Base-by-base conservation (phyloP, 1,140 invertebrate genomes). In the Agrypnia vestita region DNA sequence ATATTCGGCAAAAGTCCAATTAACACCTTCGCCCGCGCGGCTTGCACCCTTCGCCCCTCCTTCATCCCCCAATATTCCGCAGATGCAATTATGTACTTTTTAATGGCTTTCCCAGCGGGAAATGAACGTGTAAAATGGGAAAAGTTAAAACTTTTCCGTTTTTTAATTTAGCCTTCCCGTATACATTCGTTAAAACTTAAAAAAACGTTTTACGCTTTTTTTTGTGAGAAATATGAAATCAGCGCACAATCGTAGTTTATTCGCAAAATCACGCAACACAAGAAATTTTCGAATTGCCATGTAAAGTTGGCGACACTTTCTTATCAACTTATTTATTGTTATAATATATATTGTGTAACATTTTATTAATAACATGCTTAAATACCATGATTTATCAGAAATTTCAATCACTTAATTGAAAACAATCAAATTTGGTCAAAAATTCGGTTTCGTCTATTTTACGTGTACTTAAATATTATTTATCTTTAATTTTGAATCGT, bases 21-120 rank as follows among this genome's bases (percentile, higher is more conserved):
- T 64, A 64, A 64, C 59, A 62, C 61, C 35, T 64, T 12, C 61
- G 10, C 25, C 61, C 25, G 35, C 1, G 11, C 49, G n/a, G 11
- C 49, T 15, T 15, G 11, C n/a, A 13, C 49, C 49, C n/a, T 35
- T 13, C 61, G 35, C 25, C 61, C 13, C 21, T 13, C 61, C 25
- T 35, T 6, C 25, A 35, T 1, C 25, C n/a, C 25, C 35, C 35
- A 25, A 35, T 35, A 64, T 21, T 1, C 61, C 11, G 61, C 25
- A 64, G 35, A 64, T 64, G 25, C 61, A 64, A 64, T 64, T 64
- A 43, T 64, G 61, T 64, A 64, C 61, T 64, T 64, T 56, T 64
- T 64, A 43, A 64, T 64, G 35, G 35, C 61, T 43, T 64, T 64
- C 13, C 61, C 49, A n/a, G 61, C 6, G 25, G 13, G 61, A 64